These are phyloP conservation scores for Rhingia campestris DNA, from an alignment of 2,888 invertebrate genomes.

Conservation along the genomic window DNA sequence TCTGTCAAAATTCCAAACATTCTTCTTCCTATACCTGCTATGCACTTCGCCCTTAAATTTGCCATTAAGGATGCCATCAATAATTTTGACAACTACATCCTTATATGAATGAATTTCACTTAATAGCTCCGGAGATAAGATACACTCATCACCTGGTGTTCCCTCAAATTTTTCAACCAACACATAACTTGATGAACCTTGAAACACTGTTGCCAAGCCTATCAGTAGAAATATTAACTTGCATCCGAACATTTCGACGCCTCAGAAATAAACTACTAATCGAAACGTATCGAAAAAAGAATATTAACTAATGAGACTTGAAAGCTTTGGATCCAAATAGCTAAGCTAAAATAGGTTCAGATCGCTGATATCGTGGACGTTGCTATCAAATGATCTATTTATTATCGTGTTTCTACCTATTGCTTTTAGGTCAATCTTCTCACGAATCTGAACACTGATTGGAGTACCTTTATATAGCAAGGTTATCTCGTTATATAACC, in stretches of 20 bases:
- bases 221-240: slow-evolving; percentile 16
- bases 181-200: slow-evolving; percentile 45
- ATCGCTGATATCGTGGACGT: slow-evolving; percentile 24
- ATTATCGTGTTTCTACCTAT: slow-evolving; percentile 6
- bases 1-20: background rate
- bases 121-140: slow-evolving; percentile 83
- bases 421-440: slow-evolving; percentile 7
- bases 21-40: slow-evolving; percentile 82
- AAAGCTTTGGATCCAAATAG: slow-evolving; percentile 9
- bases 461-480: background rate
- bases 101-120: slow-evolving; percentile 86
- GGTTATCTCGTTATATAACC: background rate
- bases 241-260: slow-evolving; percentile 44
- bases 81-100: slow-evolving; percentile 83
- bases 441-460: slow-evolving; percentile 1
- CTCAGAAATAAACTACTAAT: slow-evolving; percentile 9
- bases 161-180: slow-evolving; percentile 39
- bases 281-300: background rate
- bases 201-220: slow-evolving; percentile 30
- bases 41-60: slow-evolving; percentile 85
- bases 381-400: slow-evolving; percentile 35
- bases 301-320: slow-evolving; percentile 1
- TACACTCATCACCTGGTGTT: slow-evolving; percentile 70
- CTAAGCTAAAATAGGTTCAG: slow-evolving; percentile 37
- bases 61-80: slow-evolving; percentile 84